Base-by-base conservation (phyloP, 2,888 invertebrate species). In the Saturnia japonica region DNA sequence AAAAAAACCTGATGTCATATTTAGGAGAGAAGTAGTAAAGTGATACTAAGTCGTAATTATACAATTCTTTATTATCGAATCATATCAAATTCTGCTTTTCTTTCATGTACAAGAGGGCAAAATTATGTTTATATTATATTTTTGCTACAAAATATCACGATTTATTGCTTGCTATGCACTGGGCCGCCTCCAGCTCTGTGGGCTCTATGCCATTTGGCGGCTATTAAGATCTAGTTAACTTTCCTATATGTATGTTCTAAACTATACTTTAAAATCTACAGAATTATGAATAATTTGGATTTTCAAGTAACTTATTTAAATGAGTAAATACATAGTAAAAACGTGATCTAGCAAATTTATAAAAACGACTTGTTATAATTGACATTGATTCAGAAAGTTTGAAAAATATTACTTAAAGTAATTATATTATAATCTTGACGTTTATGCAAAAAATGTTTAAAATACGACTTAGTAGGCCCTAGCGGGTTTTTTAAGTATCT, bases 171-270 rank as follows among this genome's bases (percentile, higher is more conserved):
- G 28, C 25, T 6, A 11, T 60, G 57, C 14, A 60, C 14, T 60
- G 57, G 57, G 28, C 25, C 57, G 57, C 57, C 28, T 60, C 57
- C 57, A 60, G 57, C 25, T 28, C 25, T 28, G 12, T 60, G 57
- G 57, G 57, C 57, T 28, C 25, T 60, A 3, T 60, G 57, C 57
- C 57, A 60, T 60, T 60, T 60, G 57, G 57, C 57, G 57, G 25
- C 16, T 14, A 60, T 60, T 60, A 60, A 25, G 25, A 60, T 1
- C 14, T 28, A 25, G 57, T 25, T 60, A 60, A 60, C 28, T 60
- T 54, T 54, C 22, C 2, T 54, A 54, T 9, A 22, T 54, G 22
- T 54, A 22, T 54, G 22, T 54, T n/a, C 22, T 16, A 60, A 25
- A 28, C 1, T 60, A 6, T 25, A 60, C 25, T 14, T 14, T 2